Evolutionary conservation across 2,113 vertebrate genomes (phyloP).

Genomic region (Athene noctua): DNA sequence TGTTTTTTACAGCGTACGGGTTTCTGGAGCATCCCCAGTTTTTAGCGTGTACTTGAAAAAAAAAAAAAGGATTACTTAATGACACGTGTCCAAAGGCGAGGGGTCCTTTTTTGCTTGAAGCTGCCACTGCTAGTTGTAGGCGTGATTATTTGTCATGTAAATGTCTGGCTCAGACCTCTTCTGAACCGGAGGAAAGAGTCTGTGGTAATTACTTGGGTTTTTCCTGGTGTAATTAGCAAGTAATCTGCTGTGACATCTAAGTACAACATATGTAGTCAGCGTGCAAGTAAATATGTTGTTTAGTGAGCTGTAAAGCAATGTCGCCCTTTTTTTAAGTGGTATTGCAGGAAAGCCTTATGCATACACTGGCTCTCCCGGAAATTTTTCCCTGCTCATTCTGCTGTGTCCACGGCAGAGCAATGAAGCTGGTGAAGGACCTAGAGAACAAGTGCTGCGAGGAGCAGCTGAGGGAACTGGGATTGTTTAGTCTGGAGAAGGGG

Average conservation of each 20-base stretch:
- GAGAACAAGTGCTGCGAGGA: neutral
- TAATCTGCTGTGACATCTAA: slow-evolving; percentile 59
- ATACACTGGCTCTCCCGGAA: neutral
- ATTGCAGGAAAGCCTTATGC: neutral
- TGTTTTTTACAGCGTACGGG: rapidly evolving
- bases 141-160: slow-evolving; percentile 37
- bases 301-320: slow-evolving; percentile 4
- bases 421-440: neutral
- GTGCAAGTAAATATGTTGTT: slow-evolving; percentile 2
- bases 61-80: neutral
- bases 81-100: neutral
- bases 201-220: slow-evolving; percentile 51
- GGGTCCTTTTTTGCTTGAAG: neutral
- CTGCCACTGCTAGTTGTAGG: neutral
- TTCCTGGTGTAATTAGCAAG: slow-evolving; percentile 49
- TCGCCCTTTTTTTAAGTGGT: neutral
- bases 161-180: neutral
- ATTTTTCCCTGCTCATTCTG: neutral
- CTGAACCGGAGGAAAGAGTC: slow-evolving; percentile 4
- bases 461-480: neutral
- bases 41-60: neutral
- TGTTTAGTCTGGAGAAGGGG: neutral
- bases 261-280: slow-evolving; percentile 13
- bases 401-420: neutral
- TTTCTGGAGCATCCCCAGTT: neutral